Base-by-base conservation (phyloP, 2,113 vertebrate species). In the Ailuropoda melanoleuca region DNA sequence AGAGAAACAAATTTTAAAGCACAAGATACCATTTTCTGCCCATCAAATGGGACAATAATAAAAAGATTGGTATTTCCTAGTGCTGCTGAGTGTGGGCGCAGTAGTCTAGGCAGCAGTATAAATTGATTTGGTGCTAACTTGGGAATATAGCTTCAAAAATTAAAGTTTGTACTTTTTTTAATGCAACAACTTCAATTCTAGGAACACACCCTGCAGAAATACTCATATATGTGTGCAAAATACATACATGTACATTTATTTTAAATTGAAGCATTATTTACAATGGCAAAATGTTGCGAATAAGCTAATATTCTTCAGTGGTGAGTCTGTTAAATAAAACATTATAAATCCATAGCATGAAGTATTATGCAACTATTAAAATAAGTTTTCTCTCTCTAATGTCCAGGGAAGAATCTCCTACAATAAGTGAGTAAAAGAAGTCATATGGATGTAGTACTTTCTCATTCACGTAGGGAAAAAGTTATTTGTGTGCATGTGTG, bases 1-100 rank as follows among this genome's bases (percentile, higher is more conserved):
- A 74, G n/a, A 55, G 37, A 68, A 95, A 77, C n/a, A 15, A 50
- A 50, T 68, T 86, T 84, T 74, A 94, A 97, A 92, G 19, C 70
- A 74, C 8, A 37, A 84, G 29, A 88, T 66, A 64, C 24, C 21
- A 60, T 4, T 87, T 77, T 72, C 58, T 48, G 8, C 14, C 70
- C 17, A 74, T 37, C 11, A 58, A 8, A 78, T 77, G 58, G 60
- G 80, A 77, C 34, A 90, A 78, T 96, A 90, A 50, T 31, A 23
- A 56, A 84, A 95, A 75, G 21, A 37, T 1, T 11, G 34, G 29
- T 68, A 31, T 9, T 68, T 97, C 50, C 43, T 93, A 81, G 37
- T 37, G 4, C 39, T 80, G 5, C 26, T 96, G 10, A 77, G 3
- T 39, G 62, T 55, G 3, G 37, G 55, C 14, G 31, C 9, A 60